Conservation (phyloP, 2,113 vertebrate genomes). For the Synchiropus splendidus region DNA sequence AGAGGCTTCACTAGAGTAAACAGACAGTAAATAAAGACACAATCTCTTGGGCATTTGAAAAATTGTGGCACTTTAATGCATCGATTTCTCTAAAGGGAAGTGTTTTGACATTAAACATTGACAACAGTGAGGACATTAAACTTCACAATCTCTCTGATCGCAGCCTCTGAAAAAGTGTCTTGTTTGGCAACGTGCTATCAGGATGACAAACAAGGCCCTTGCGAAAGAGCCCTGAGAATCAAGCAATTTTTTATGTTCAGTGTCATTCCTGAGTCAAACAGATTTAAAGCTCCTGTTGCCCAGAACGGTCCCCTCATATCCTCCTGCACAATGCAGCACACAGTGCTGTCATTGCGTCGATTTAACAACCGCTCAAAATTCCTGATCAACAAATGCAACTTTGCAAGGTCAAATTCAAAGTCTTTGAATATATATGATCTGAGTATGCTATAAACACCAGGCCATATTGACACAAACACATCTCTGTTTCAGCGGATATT, state of each 20-base stretch:
- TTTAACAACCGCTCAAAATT: too few species aligned
- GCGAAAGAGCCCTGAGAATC: slow-evolving; percentile 14
- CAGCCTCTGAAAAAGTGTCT: slow-evolving; percentile 10
- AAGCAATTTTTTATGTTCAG: slow-evolving; percentile 14
- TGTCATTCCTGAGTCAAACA: slow-evolving; percentile 23
- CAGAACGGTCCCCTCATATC: slow-evolving; percentile 5
- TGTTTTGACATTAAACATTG: slow-evolving; percentile 57
- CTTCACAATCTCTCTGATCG: slow-evolving; percentile 7
- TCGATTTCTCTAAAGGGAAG: slow-evolving; percentile 35
- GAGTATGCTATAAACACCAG: too few species aligned
- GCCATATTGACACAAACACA: slow-evolving; percentile 12
- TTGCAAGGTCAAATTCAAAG: too few species aligned
- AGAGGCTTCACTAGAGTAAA: slow-evolving; percentile 42
- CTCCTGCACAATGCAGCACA: slow-evolving; percentile 1
- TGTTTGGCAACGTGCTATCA: slow-evolving; percentile 3
- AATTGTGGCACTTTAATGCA: slow-evolving; percentile 43
- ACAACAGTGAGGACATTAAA: slow-evolving; percentile 24
- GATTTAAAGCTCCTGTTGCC: slow-evolving; percentile 9
- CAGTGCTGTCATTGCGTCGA: too few species aligned
- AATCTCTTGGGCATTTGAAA: slow-evolving; percentile 41
- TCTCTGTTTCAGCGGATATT: slow-evolving; percentile 64
- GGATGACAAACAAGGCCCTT: slow-evolving; percentile 9
- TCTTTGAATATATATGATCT: too few species aligned
- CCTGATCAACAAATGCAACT: too few species aligned
- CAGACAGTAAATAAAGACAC: slow-evolving; percentile 52